Conservation (phyloP, 2,113 vertebrate genomes). For the Chaetura pelagica region DNA sequence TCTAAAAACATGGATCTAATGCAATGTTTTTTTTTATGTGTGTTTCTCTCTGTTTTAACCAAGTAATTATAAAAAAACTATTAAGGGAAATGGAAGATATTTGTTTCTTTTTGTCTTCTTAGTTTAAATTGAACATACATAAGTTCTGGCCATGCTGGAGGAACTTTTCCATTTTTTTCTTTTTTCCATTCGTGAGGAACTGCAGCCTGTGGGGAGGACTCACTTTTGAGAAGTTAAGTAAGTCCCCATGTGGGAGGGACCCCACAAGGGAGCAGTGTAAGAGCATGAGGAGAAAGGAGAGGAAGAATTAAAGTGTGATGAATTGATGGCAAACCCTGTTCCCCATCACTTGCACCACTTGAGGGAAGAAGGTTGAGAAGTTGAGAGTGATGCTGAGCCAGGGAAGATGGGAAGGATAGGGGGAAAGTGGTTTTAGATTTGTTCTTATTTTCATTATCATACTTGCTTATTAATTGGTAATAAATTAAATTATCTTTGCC, state of each 20-base stretch:
- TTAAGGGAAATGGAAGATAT: background rate
- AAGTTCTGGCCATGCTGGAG: background rate
- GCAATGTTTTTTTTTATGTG: background rate
- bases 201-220: no score
- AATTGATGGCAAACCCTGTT: no score
- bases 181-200: no score
- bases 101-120: background rate
- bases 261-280: background rate
- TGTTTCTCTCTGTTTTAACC: background rate
- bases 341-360: background rate
- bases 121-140: background rate
- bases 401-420: background rate
- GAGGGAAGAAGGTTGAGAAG: no score
- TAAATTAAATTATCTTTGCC: background rate
- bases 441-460: background rate
- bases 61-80: background rate
- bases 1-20: conserved; percentile 3
- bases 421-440: background rate
- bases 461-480: background rate
- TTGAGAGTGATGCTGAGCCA: accelerated
- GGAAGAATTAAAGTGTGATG: background rate
- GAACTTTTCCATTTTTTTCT: no score
- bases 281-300: no score
- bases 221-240: no score
- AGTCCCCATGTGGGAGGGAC: no score